These are phyloP conservation scores for Oreochromis mossambicus DNA, from an alignment of 2,797 vertebrate species.

Conservation along the genomic window DNA sequence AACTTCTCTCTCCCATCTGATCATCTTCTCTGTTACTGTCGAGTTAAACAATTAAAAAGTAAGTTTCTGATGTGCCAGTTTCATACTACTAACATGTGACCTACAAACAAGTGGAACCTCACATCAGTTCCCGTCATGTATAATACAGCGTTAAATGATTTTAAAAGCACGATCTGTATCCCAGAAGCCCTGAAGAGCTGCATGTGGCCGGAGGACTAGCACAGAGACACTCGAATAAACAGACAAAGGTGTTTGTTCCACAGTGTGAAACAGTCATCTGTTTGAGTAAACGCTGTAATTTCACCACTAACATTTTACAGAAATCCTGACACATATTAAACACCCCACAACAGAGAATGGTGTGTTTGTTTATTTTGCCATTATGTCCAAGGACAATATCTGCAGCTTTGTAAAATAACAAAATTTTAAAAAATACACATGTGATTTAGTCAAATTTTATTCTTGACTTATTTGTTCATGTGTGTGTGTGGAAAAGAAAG, in stretches of 20 bases:
- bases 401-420: background rate
- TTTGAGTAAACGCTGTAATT: background rate
- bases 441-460: background rate
- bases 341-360: background rate
- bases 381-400: background rate
- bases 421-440: background rate
- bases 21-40: background rate
- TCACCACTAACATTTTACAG: background rate
- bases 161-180: slow-evolving; percentile 31
- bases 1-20: background rate
- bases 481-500: background rate
- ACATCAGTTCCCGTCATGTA: slow-evolving; percentile 31
- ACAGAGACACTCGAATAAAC: slow-evolving; percentile 29
- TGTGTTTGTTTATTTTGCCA: background rate
- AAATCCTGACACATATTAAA: background rate
- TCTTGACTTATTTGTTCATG: background rate
- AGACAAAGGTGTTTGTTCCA: slow-evolving; percentile 2
- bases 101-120: slow-evolving; percentile 42
- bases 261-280: background rate
- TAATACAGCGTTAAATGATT: slow-evolving; percentile 54
- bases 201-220: slow-evolving; percentile 37
- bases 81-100: slow-evolving; percentile 33
- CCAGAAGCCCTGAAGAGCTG: slow-evolving; percentile 31
- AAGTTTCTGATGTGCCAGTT: slow-evolving; percentile 28
- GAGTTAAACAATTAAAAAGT: slow-evolving; percentile 25